Conservation (phyloP, 64 coral and sea anemone species). For the Exaiptasia diaphana region DNA sequence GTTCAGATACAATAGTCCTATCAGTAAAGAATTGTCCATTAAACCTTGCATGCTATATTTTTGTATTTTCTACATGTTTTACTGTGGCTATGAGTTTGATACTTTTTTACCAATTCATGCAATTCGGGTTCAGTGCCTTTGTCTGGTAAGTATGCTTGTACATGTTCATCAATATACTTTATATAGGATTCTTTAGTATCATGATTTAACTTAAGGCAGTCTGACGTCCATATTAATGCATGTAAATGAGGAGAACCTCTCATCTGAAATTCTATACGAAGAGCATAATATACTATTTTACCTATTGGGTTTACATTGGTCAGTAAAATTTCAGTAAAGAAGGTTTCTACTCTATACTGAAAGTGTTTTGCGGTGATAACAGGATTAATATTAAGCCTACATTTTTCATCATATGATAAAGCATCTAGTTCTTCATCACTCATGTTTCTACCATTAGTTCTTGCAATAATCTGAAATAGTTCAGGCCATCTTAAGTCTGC, state of each 20-base stretch:
- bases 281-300: constrained; percentile 50
- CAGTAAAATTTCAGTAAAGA: constrained; percentile 38
- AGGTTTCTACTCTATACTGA: constrained; percentile 34
- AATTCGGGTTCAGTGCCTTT: neutral
- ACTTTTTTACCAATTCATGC: constrained; percentile 36
- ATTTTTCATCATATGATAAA: constrained; percentile 36
- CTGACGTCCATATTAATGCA: constrained; percentile 32
- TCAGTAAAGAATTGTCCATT: constrained; percentile 38
- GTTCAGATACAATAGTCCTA: constrained; percentile 17
- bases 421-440: neutral
- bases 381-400: constrained; percentile 25
- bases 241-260: constrained; percentile 53
- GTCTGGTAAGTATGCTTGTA: constrained; percentile 33
- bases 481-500: constrained; percentile 24
- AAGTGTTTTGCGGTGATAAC: constrained; percentile 35
- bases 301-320: constrained; percentile 18
- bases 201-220: constrained; percentile 29
- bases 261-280: constrained; percentile 53
- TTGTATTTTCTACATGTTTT: constrained; percentile 46
- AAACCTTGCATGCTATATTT: constrained; percentile 20
- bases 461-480: neutral
- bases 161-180: constrained; percentile 19
- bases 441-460: neutral
- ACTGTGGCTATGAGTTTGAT: constrained; percentile 8
- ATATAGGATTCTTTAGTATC: constrained; percentile 12